phyloP scores from a whole-genome alignment of 1,140 invertebrate genomes.

The Zaprionus ornatus region DNA sequence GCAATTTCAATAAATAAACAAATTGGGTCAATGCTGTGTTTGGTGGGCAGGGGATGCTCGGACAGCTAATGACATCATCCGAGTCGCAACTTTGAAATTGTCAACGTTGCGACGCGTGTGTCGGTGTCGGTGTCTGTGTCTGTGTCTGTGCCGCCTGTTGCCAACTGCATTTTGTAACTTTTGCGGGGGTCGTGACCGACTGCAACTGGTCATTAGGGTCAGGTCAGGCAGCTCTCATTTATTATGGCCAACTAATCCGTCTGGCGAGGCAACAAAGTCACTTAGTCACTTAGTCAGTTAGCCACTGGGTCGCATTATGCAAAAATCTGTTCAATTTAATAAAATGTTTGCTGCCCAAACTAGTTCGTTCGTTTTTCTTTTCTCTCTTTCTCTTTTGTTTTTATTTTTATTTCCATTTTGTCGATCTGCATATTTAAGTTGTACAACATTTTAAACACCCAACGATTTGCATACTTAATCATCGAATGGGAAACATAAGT shows the following conservation, averaged over 20 bases:
- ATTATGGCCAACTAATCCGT: slow-evolving; percentile 54
- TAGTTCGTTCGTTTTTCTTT: slow-evolving; percentile 41
- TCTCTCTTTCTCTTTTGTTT: not conserved
- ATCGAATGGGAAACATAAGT: slow-evolving; percentile 5
- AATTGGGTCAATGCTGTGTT: slow-evolving; percentile 67
- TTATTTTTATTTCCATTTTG: slow-evolving; percentile 15
- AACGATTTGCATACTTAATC: slow-evolving; percentile 73
- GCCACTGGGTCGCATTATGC: slow-evolving; percentile 55
- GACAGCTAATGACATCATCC: slow-evolving; percentile 44
- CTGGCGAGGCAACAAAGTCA: slow-evolving; percentile 36
- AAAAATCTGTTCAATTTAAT: slow-evolving; percentile 39
- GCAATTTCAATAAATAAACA: slow-evolving; percentile 79
- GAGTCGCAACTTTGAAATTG: slow-evolving; percentile 20
- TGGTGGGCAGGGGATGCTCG: not conserved
- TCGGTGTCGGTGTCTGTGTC: too few relatives aligned
- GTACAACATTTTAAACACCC: slow-evolving; percentile 52
- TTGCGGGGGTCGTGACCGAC: slow-evolving; percentile 17
- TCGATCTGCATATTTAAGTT: slow-evolving; percentile 72
- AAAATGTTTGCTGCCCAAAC: slow-evolving; percentile 44
- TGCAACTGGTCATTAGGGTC: slow-evolving; percentile 62
- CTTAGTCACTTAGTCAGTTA: slow-evolving; percentile 44
- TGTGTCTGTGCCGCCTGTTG: slow-evolving; percentile 25
- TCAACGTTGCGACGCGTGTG: slow-evolving; percentile 17
- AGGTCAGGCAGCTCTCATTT: slow-evolving; percentile 50
- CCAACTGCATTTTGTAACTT: slow-evolving; percentile 41